Evolutionary conservation across 2,888 invertebrate species (phyloP), one percentile per base, ranked within the genome.

Genomic region (Eucera pruinosa): DNA sequence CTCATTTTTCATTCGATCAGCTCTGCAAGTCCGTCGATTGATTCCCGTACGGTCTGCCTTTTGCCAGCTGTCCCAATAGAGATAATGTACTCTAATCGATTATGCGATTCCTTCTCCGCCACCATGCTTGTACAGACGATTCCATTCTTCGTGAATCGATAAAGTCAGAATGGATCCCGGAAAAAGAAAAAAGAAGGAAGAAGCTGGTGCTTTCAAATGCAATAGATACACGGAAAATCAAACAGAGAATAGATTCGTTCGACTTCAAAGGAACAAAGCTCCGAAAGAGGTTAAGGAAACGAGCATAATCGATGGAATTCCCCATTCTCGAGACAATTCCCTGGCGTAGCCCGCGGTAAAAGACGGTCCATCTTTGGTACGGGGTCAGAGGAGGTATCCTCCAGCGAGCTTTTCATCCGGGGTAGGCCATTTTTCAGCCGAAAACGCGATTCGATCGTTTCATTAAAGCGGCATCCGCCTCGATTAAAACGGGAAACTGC

Each of bases 381-480:
- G 57, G 5, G n/a, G 27, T 47, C 48, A 5, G n/a, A 33, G 33
- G 27, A 61, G 23, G 30, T 23, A 11, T 33, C 1, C 43, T 33
- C 23, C 9, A 20, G 18, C 39, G 25, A 39, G 15, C 41, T 48
- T 54, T 45, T 64, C 54, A 39, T 54, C 54, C 43, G 6, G 11
- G 45, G 36, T 25, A 36, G 36, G 6, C 18, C 45, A 61, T 61
- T 69, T 69, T 64, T 64, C 52, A 64, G 3, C 15, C 20, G 36
- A 30, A 41, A 50, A 60, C 11, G 43, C 50, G 39, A 41, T 25
- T 52, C 33, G 45, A 62, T 65, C 39, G 62, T 68, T 70, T 64
- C 64, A 55, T 70, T 70, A 70, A 55, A 70, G 20, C 36, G 43
- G 36, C 69, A 54, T 61, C 61, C 55, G 65, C 43, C 39, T 30